These are phyloP conservation scores for Ennomos fuscantarius DNA, from an alignment of 2,888 invertebrate genomes.

Conservation along the genomic window DNA sequence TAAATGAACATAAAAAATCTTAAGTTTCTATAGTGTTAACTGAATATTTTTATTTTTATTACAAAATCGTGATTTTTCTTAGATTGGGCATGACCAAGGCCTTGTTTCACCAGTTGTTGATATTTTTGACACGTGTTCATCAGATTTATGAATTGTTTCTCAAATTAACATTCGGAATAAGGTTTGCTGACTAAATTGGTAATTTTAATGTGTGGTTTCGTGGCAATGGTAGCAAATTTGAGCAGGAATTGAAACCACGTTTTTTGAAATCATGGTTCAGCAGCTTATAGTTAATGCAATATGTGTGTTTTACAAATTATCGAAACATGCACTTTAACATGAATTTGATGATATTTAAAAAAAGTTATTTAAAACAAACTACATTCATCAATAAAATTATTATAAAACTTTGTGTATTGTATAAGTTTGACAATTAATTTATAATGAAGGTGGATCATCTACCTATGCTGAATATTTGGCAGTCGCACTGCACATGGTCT, in stretches of 20 bases:
- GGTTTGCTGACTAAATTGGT: slow-evolving; percentile 24
- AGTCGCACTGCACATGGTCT: background rate
- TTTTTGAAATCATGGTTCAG: slow-evolving; percentile 2
- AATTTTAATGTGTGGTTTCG: slow-evolving; percentile 16
- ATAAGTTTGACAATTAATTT: too few relatives aligned
- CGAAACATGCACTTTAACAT: too few relatives aligned
- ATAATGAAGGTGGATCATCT: too few relatives aligned
- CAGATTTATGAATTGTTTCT: slow-evolving; percentile 7
- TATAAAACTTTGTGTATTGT: too few relatives aligned
- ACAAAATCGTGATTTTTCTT: background rate
- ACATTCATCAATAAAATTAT: too few relatives aligned
- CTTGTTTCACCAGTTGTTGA: background rate
- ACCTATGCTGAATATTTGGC: background rate
- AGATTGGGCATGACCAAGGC: slow-evolving; percentile 1
- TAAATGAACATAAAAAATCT: too few relatives aligned
- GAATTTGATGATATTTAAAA: too few relatives aligned
- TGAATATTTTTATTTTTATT: background rate
- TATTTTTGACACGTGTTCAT: slow-evolving; percentile 13
- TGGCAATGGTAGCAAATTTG: slow-evolving; percentile 8
- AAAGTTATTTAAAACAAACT: too few relatives aligned
- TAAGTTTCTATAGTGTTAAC: background rate
- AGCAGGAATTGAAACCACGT: slow-evolving; percentile 1
- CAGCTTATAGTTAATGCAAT: slow-evolving; percentile 13
- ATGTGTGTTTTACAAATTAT: background rate
- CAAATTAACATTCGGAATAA: slow-evolving; percentile 17